Conservation (phyloP, 2,113 vertebrate genomes). For the Malurus alboscapulatus region DNA sequence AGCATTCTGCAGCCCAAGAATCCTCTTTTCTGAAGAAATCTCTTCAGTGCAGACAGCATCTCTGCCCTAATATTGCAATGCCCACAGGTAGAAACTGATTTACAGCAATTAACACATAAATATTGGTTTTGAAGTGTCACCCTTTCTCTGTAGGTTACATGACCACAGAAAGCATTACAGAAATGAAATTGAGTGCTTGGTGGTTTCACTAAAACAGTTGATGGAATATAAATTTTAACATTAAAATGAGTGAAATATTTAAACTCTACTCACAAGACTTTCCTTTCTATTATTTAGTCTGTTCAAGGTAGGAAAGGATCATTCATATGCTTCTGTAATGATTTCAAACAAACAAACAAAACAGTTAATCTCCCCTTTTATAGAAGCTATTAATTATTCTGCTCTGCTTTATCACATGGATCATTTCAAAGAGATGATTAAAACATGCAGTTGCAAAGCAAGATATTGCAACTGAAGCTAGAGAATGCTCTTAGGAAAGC, state of each 20-base stretch:
- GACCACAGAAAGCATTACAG: constrained; percentile 37
- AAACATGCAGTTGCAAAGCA: constrained; percentile 1
- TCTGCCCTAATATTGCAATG: neutral
- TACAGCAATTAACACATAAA: neutral
- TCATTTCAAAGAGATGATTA: neutral
- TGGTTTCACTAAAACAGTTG: constrained; percentile 22
- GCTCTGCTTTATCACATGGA: neutral
- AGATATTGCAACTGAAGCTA: neutral
- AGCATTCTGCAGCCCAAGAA: neutral
- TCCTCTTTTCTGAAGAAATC: neutral
- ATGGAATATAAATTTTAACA: constrained; percentile 20
- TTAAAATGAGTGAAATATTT: constrained; percentile 41
- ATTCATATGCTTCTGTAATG: neutral
- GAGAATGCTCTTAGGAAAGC: neutral
- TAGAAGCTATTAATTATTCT: neutral
- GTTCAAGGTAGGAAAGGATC: neutral
- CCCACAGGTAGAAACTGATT: neutral
- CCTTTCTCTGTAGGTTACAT: constrained; percentile 24
- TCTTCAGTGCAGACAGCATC: neutral
- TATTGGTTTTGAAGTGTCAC: constrained; percentile 5
- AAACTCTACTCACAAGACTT: constrained; percentile 34
- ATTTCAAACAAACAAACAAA: neutral
- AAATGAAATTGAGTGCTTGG: constrained; percentile 41
- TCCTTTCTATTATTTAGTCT: constrained; percentile 15
- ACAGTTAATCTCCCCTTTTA: neutral